Conservation (phyloP, 2,797 vertebrate species). For the Garrulus glandarius region DNA sequence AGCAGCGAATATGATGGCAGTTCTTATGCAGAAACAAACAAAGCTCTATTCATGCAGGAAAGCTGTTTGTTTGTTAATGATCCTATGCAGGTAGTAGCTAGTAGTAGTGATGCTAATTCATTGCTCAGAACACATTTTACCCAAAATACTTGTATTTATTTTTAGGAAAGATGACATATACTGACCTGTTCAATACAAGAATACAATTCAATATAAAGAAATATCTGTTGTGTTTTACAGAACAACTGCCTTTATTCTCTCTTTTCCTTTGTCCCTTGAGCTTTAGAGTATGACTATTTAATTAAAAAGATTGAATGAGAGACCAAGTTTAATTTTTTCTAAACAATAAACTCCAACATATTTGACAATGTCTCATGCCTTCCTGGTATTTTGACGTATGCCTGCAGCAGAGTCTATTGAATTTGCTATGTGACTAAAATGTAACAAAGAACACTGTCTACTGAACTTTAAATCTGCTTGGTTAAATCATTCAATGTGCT, state of each 20-base stretch:
- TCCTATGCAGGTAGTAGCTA: conserved; percentile 38
- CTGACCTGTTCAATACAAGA: conserved; percentile 21
- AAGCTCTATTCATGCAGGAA: conserved; percentile 35
- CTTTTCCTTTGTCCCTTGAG: conserved; percentile 50
- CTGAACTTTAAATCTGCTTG: conserved; percentile 70
- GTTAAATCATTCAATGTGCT: conserved; percentile 61
- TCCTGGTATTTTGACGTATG: conserved; percentile 70
- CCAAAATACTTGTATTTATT: conserved; percentile 30
- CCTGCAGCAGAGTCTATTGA: conserved; percentile 74
- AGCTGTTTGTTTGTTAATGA: conserved; percentile 1
- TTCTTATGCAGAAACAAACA: conserved; percentile 48
- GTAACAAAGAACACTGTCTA: conserved; percentile 72
- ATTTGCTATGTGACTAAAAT: conserved; percentile 72
- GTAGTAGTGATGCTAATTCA: neutral
- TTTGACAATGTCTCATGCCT: conserved; percentile 69
- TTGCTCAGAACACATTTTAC: conserved; percentile 9
- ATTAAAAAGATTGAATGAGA: conserved; percentile 70
- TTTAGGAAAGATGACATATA: conserved; percentile 31
- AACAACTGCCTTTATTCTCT: conserved; percentile 42
- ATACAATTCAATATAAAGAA: conserved; percentile 14
- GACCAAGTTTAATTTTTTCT: conserved; percentile 67
- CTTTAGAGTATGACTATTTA: conserved; percentile 62
- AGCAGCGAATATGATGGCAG: conserved; percentile 20
- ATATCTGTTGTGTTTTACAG: conserved; percentile 40
- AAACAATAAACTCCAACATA: conserved; percentile 71